Evolutionary conservation across 30 jellyfish, hydroid and myxozoan genomes (phyloP), one percentile per base, ranked within the genome.

Genomic region (Cassiopea xamachana): DNA sequence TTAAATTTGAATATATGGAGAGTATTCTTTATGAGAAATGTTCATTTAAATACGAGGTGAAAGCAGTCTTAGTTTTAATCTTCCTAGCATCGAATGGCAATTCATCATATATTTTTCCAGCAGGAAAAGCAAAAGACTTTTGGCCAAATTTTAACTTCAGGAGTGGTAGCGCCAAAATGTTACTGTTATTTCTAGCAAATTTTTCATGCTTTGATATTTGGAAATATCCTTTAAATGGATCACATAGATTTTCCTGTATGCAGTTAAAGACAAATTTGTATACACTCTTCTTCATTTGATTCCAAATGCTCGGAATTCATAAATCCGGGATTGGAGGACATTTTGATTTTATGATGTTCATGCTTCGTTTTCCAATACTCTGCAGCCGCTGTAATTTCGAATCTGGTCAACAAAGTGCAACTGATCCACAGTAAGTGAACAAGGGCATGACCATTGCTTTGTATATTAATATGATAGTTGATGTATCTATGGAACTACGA

Each of bases 401-500:
- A 64, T 67, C 74, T 43, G 93, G 58, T 79, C 87, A 85, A 68
- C 93, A 89, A 46, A 85, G 87, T 19, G 18, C 88, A 85, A 85
- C 50, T 85, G 93, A 85, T 47, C 87, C 93, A 85, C 78, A 85
- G 64, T 85, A 85, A 8, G 68, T 83, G 91, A 83, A 83, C 13
- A 83, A 48, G 47, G 91, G 84, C 88, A 83, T 64, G 71, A 83
- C 68, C 91, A 83, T 83, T 58, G 73, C 91, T 12, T 55, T 83
- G 43, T 62, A 62, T 13, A 62, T 62, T 62, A 62, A 85, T 73
- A 19, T 59, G 85, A 60, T 59, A 10, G 92, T 84, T 70, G 92
- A 69, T 64, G 92, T 68, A 50, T 84, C 92, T 64, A 84, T 84
- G 75, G 92, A 84, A 46, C 86, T 84, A 70, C 85, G 92, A 84